Evolutionary conservation across 2,888 invertebrate species (phyloP), one percentile per base, ranked within the genome.

Genomic region (Myopa tessellatipennis): DNA sequence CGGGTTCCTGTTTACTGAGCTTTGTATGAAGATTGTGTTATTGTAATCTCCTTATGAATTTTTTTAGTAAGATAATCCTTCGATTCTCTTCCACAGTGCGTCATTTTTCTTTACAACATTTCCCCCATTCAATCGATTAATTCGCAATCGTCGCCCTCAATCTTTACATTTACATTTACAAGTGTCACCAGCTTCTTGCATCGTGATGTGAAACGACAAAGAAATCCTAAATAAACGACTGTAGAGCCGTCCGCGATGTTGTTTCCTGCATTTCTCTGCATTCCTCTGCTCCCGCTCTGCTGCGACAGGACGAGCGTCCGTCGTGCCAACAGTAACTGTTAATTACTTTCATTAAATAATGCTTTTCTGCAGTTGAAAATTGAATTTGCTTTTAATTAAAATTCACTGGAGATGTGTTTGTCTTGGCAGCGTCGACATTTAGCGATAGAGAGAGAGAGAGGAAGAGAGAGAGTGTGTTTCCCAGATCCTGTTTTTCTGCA

Each of bases 321-420:
- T 63, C 40, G 63, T 55, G 74, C 74, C 18, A 45, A 26, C 79
- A 63, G 72, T 52, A 65, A 76, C 70, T 79, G 81, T 82, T 83
- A 83, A 83, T 82, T 83, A 82, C 82, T 83, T 82, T 80, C 81
- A 81, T 81, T 83, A 82, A 82, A 82, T 82, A 80, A 79, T 81
- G 80, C 78, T 78, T 79, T 79, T 63, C 74, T 82, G 82, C 79
- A 82, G 80, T 81, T 82, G 78, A 75, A 81, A 83, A 83, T 83
- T 83, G 81, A 83, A 82, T 83, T 83, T 82, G 80, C 79, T 80
- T 82, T 82, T 83, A 83, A 83, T 83, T 83, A 83, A 82, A 83
- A 82, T 82, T 82, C 82, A 81, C 79, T 81, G 79, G 81, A 82
- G 82, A 82, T 80, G 81, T 81, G 82, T 80, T 81, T 82, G 82